Percentiles rank a stretch among this genome's conserved stretches.
Conservation (phyloP, 2,797 vertebrate species). For the Gymnopithys bicolor region DNA sequence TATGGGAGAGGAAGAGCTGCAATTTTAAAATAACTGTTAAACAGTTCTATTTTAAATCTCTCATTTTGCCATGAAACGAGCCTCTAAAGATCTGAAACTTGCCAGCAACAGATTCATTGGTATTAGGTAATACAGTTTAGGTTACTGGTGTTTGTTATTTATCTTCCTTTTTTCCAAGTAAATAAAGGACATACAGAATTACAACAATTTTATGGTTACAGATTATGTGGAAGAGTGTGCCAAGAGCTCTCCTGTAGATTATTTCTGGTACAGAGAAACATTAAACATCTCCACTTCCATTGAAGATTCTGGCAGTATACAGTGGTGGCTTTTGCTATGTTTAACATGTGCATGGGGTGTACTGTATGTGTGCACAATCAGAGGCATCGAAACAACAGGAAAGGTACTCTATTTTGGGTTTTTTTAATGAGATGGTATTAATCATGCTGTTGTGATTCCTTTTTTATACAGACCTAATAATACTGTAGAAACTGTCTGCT, state of each 20-base stretch:
- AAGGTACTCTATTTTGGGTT: conserved; percentile 78
- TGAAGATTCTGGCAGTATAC: conserved; percentile 79
- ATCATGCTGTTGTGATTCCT: background rate
- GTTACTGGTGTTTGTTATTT: background rate
- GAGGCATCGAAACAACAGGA: conserved; percentile 92
- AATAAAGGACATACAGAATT: background rate
- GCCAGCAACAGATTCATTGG: background rate
- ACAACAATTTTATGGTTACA: conserved; percentile 62
- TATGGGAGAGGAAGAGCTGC: background rate
- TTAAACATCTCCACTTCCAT: conserved; percentile 85
- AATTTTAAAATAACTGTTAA: background rate
- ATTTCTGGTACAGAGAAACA: conserved; percentile 92
- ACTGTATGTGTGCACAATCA: conserved; percentile 87
- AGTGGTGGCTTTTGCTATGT: conserved; percentile 88
- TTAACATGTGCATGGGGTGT: conserved; percentile 86
- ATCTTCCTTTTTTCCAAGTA: background rate
- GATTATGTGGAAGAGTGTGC: conserved; percentile 82
- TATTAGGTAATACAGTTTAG: background rate
- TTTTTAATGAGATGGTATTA: background rate
- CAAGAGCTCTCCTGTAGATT: conserved; percentile 88
- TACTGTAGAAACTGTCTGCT: background rate
- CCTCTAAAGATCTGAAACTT: background rate
- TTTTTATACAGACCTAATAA: background rate
- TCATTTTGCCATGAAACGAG: background rate
- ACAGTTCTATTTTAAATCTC: background rate